These are phyloP conservation scores for Hydroisotoma schaefferi DNA, from an alignment of 2,888 invertebrate genomes.

Conservation along the genomic window DNA sequence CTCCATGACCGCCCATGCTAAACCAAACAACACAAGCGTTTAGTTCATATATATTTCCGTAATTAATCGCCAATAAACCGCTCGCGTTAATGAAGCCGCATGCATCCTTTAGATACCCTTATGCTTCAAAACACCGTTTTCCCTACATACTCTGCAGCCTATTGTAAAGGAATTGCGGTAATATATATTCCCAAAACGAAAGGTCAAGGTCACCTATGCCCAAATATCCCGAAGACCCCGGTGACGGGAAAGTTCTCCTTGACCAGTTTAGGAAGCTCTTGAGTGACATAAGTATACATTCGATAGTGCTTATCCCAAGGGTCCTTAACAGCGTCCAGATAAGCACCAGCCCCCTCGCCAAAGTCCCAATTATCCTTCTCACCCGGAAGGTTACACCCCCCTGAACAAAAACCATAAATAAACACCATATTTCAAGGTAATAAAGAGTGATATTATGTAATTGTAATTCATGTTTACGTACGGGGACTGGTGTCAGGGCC, in stretches of 20 bases:
- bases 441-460: background rate
- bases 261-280: constrained; percentile 74
- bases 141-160: too few relatives aligned
- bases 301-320: constrained; percentile 90
- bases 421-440: too few relatives aligned
- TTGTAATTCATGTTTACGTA: constrained; percentile 15
- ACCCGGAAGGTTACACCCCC: constrained; percentile 71
- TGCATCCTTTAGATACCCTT: too few relatives aligned
- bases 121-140: too few relatives aligned
- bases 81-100: too few relatives aligned
- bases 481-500: constrained; percentile 94
- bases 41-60: background rate
- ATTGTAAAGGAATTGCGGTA: too few relatives aligned
- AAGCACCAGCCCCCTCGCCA: constrained; percentile 93
- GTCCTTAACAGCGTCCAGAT: constrained; percentile 84
- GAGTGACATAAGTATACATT: constrained; percentile 93
- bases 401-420: constrained; percentile 16
- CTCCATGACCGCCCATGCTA: constrained; percentile 99
- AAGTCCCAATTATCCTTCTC: constrained; percentile 92
- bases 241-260: constrained; percentile 67
- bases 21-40: too few relatives aligned
- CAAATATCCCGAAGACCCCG: constrained; percentile 52
- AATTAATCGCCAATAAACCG: background rate
- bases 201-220: too few relatives aligned
- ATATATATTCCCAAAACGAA: too few relatives aligned